These are phyloP conservation scores for Micromys minutus DNA, from an alignment of 2,113 vertebrate species.

Conservation along the genomic window DNA sequence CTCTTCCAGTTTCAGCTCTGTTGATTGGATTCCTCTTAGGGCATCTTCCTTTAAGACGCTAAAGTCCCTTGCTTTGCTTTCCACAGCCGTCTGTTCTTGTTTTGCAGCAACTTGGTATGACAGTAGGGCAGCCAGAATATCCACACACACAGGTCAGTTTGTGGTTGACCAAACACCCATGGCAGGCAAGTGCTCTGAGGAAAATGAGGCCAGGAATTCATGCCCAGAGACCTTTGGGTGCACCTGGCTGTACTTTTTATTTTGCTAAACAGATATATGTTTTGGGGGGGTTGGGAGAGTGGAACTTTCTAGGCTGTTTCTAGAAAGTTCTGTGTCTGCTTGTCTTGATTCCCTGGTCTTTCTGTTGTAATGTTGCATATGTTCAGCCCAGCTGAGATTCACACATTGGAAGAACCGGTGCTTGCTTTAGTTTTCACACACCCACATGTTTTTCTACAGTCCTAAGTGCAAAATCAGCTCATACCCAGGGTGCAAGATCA, in stretches of 20 bases:
- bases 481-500: not conserved
- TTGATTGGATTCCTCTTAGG: not conserved
- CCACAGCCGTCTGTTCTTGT: not conserved
- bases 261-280: not conserved
- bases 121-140: not conserved
- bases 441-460: not conserved
- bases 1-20: not conserved
- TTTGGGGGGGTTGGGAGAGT: too few relatives aligned
- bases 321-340: not conserved
- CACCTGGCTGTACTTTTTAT: too few relatives aligned
- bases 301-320: not conserved
- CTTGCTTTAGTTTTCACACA: conserved; percentile 44
- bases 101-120: fast-evolving
- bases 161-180: fast-evolving
- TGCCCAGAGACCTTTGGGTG: not conserved
- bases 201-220: fast-evolving
- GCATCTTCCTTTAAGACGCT: not conserved
- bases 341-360: not conserved
- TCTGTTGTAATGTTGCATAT: too few relatives aligned
- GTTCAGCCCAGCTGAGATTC: conserved; percentile 3
- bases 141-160: fast-evolving
- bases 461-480: conserved; percentile 9
- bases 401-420: not conserved
- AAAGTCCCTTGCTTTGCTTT: not conserved
- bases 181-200: fast-evolving